Conservation (phyloP, 2,888 invertebrate species). For the Octodonta nipae region DNA sequence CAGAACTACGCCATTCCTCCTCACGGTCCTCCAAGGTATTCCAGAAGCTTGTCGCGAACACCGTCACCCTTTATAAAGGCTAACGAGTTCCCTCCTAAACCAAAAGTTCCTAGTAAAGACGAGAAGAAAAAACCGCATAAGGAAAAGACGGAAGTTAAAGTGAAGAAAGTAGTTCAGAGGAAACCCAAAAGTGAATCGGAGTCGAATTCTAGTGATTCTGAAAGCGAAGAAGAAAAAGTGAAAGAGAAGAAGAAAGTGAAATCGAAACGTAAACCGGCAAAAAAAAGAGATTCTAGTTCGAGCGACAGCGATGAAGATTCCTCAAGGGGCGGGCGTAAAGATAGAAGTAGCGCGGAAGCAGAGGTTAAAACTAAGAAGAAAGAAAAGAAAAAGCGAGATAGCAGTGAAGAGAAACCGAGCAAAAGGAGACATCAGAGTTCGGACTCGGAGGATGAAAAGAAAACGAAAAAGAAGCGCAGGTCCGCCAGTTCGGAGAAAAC, state of each 20-base stretch:
- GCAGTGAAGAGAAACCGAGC: conserved; percentile 38
- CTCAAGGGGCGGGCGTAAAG: conserved; percentile 34
- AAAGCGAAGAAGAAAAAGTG: conserved; percentile 30
- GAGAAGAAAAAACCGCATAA: conserved; percentile 37
- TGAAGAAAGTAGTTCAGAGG: conserved; percentile 32
- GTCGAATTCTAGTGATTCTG: conserved; percentile 32
- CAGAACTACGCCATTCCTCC: conserved; percentile 30
- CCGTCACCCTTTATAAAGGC: conserved; percentile 72
- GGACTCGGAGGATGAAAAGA: conserved; percentile 47
- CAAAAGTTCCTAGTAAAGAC: conserved; percentile 27
- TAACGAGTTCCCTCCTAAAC: conserved; percentile 45
- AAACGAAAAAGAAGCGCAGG: conserved; percentile 39
- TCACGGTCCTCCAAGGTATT: conserved; percentile 42
- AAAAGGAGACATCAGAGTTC: conserved; percentile 46
- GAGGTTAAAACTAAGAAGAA: conserved; percentile 34
- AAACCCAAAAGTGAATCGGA: conserved; percentile 31
- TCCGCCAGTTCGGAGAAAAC: conserved; percentile 39
- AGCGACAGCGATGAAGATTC: conserved; percentile 34
- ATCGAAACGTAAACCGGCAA: conserved; percentile 25
- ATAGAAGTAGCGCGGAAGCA: conserved; percentile 39
- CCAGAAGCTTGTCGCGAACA: conserved; percentile 68
- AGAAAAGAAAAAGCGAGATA: conserved; percentile 37
- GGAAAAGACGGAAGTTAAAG: conserved; percentile 25
- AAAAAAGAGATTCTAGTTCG: conserved; percentile 38
- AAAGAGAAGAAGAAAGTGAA: conserved; percentile 27